A percentile compares a stretch with the other conserved stretches of the same genome.
phyloP scores from a whole-genome alignment of 2,797 vertebrate genomes.

The Darevskia nairensis region DNA sequence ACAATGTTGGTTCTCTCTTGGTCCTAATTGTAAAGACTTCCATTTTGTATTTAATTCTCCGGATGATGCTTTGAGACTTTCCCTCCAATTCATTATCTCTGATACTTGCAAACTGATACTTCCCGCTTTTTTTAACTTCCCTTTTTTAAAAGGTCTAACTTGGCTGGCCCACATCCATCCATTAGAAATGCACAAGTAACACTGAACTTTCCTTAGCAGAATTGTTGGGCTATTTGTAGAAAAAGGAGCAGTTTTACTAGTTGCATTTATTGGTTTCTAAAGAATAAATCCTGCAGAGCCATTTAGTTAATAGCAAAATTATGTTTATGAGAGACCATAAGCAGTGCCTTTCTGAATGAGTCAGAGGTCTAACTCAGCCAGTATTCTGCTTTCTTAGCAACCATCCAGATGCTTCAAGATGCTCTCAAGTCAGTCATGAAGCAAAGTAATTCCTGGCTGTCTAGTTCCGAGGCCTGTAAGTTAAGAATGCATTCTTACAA shows the following conservation, averaged over 20 bases:
- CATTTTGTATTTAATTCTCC: constrained; percentile 9
- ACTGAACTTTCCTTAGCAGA: not conserved
- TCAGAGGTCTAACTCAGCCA: not conserved
- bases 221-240: not conserved
- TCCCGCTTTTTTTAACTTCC: not conserved
- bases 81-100: not conserved
- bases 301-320: not conserved
- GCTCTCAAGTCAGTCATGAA: not conserved
- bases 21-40: not conserved
- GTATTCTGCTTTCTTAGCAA: not conserved
- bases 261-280: not conserved
- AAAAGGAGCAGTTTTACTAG: not conserved
- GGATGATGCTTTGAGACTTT: not conserved
- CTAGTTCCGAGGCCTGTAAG: not conserved
- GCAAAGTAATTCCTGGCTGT: not conserved
- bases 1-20: not conserved
- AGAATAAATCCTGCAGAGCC: accelerated
- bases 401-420: not conserved
- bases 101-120: not conserved
- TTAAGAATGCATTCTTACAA: not conserved
- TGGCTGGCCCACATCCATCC: not conserved
- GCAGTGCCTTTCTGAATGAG: not conserved
- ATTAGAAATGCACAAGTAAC: constrained; percentile 1
- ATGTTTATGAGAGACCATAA: not conserved
- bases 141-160: not conserved